Evolutionary conservation across 2,113 vertebrate genomes (phyloP).

Genomic region (Tachuris rubrigastra): DNA sequence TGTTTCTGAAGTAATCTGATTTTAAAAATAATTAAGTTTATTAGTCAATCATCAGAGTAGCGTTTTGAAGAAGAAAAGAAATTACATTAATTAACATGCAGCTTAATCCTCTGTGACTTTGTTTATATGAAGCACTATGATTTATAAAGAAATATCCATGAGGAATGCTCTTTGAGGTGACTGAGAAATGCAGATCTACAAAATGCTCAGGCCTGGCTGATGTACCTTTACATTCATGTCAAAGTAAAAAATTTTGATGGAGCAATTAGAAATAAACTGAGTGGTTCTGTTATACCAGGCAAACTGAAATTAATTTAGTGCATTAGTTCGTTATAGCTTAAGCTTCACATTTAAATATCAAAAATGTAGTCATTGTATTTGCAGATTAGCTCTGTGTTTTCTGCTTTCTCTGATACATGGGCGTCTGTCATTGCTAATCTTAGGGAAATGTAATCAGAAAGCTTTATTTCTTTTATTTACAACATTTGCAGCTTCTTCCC

Average conservation of each 20-base stretch:
- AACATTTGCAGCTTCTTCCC: neutral
- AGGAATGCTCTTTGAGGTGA: neutral
- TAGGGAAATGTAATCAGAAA: neutral
- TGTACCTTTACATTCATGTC: neutral
- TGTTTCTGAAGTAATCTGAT: neutral
- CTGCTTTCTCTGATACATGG: neutral
- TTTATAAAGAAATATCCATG: neutral
- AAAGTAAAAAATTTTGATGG: neutral
- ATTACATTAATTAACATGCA: neutral
- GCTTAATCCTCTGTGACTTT: neutral
- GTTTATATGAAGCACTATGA: neutral
- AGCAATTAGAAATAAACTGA: conserved; percentile 20
- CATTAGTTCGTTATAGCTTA: neutral
- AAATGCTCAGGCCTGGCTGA: neutral
- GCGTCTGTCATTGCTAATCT: conserved; percentile 50
- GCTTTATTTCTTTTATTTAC: conserved; percentile 30
- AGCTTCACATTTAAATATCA: conserved; percentile 46
- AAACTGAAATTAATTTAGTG: conserved; percentile 8
- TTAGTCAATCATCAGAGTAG: neutral
- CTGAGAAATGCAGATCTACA: neutral
- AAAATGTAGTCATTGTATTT: conserved; percentile 34
- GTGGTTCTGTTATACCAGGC: neutral
- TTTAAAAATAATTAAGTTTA: neutral
- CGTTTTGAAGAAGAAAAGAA: neutral
- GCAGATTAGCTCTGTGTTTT: conserved; percentile 35